Evolutionary conservation across 2,113 vertebrate genomes (phyloP).

Genomic region (Arizona elegans): DNA sequence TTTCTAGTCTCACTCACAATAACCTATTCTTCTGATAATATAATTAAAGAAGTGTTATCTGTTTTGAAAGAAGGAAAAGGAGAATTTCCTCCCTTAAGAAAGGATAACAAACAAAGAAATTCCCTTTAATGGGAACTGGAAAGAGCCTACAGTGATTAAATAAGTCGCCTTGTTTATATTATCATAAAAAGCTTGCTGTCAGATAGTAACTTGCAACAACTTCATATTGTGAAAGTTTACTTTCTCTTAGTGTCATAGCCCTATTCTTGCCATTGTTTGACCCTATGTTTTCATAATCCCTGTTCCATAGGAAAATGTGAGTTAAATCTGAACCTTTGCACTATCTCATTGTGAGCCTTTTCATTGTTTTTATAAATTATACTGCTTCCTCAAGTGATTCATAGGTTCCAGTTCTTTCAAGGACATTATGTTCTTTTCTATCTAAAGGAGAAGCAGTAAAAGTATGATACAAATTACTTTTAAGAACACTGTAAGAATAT

Average conservation of each 20-base stretch:
- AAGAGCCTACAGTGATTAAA: background rate
- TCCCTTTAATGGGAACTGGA: conserved; percentile 20
- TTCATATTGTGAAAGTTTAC: background rate
- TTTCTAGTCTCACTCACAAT: background rate
- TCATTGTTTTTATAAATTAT: background rate
- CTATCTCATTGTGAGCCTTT: background rate
- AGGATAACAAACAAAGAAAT: conserved; percentile 3
- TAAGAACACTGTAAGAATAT: background rate
- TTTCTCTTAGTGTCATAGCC: background rate
- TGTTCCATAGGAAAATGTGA: conserved; percentile 1
- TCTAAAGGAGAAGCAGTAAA: background rate
- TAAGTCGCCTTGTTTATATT: conserved; percentile 17
- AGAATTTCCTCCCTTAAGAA: conserved; percentile 25
- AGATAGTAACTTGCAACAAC: background rate
- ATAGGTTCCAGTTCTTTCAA: background rate
- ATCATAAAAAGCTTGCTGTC: background rate
- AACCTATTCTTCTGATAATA: background rate
- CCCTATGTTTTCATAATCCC: background rate
- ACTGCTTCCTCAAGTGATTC: background rate
- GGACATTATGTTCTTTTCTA: background rate
- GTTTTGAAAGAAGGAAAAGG: conserved; percentile 5
- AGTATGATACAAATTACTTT: background rate
- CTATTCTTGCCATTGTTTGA: background rate
- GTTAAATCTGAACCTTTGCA: background rate
- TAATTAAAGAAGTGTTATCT: background rate